Conservation (phyloP, 2,888 invertebrate genomes). For the Luperina nickerlii region DNA sequence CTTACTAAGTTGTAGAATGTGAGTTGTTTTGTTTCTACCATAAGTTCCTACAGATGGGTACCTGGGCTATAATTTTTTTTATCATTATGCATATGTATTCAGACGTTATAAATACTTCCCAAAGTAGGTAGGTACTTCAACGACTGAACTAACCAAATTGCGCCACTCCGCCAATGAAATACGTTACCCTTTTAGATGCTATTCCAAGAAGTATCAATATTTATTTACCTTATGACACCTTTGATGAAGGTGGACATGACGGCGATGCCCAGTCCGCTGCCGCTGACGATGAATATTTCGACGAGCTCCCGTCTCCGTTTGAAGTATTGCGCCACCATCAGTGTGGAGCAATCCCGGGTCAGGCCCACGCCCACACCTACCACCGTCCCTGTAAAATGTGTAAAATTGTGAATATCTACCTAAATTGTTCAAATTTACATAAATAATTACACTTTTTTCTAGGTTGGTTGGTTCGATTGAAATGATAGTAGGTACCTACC, state of each 20-base stretch:
- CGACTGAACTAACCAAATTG: not conserved
- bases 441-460: not conserved
- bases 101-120: not conserved
- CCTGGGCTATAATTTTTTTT: not conserved
- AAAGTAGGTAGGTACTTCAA: not conserved
- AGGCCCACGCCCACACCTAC: conserved; percentile 96
- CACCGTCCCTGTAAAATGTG: conserved; percentile 88
- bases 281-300: conserved; percentile 96
- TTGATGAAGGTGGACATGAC: conserved; percentile 96
- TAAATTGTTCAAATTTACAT: not conserved
- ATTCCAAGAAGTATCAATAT: conserved; percentile 7
- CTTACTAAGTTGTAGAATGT: too few species aligned
- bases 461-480: not conserved
- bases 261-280: conserved; percentile 95
- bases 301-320: conserved; percentile 95
- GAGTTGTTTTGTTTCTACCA: not conserved
- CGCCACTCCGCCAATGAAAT: not conserved
- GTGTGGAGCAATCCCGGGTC: conserved; percentile 95
- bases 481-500: not conserved
- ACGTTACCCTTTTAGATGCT: not conserved
- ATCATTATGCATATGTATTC: not conserved
- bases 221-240: conserved; percentile 93
- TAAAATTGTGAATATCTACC: not conserved
- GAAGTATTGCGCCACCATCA: conserved; percentile 98
- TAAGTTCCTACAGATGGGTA: not conserved